Conservation (phyloP, 2,113 vertebrate genomes). For the Uria lomvia region DNA sequence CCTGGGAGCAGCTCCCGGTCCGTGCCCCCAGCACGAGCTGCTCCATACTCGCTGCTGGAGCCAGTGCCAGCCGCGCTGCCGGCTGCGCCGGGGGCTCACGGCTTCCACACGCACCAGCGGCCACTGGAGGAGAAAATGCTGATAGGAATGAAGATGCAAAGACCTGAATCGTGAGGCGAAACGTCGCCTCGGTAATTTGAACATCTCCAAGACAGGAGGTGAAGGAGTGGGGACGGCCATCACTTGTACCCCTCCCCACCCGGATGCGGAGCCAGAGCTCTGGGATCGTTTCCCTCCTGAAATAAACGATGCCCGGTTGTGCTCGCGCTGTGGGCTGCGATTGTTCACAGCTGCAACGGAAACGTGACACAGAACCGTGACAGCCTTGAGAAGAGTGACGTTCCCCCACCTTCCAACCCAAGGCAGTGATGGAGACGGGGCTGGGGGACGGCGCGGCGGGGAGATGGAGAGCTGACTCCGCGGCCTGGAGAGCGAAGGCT, state of each 20-base stretch:
- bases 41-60: rapidly evolving
- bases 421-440: rapidly evolving
- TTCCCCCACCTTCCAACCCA: background rate
- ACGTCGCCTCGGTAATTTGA: background rate
- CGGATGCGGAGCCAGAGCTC: background rate
- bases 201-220: background rate
- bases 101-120: background rate
- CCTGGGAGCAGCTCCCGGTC: rapidly evolving
- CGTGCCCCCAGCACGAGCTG: rapidly evolving
- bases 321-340: background rate
- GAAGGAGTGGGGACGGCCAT: background rate
- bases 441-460: rapidly evolving
- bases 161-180: rapidly evolving
- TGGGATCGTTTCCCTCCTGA: background rate
- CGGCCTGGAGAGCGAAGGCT: rapidly evolving
- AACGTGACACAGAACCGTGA: background rate
- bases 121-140: background rate
- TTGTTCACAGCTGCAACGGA: background rate
- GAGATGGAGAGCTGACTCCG: background rate
- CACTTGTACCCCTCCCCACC: background rate
- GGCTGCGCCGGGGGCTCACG: background rate
- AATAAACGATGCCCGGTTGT: too few relatives aligned
- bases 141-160: too few relatives aligned
- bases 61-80: background rate
- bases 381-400: too few relatives aligned